These are phyloP conservation scores for Temnothorax ravouxi DNA, from an alignment of 2,888 invertebrate genomes.

Conservation along the genomic window DNA sequence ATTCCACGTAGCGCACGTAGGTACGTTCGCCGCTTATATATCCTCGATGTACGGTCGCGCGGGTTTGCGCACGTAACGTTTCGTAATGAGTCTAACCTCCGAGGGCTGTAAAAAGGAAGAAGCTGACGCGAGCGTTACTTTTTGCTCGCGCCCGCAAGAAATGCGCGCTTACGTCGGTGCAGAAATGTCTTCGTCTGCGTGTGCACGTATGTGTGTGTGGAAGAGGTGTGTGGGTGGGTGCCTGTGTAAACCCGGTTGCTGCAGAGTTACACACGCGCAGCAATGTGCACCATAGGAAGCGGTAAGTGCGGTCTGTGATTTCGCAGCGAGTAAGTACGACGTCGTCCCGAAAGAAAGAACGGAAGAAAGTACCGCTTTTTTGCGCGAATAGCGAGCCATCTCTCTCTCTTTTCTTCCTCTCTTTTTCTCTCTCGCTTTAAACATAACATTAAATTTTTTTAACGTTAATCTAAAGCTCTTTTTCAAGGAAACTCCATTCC, in stretches of 20 bases:
- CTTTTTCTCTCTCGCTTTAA: background rate
- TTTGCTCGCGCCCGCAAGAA: conserved; percentile 69
- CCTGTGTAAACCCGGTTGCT: conserved; percentile 5
- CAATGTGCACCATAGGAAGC: conserved; percentile 52
- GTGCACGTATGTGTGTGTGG: background rate
- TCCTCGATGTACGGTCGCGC: conserved; percentile 26
- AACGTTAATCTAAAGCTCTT: conserved; percentile 13
- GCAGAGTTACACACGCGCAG: conserved; percentile 26
- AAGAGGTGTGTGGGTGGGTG: background rate
- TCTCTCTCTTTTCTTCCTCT: background rate
- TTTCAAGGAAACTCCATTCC: background rate
- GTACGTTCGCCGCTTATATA: conserved; percentile 22
- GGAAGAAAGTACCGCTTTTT: conserved; percentile 55
- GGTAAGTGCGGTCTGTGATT: conserved; percentile 72
- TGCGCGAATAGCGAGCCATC: conserved; percentile 50
- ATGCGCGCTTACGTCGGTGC: conserved; percentile 38
- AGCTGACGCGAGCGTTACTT: conserved; percentile 71
- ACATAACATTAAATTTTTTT: conserved; percentile 10
- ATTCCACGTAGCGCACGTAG: conserved; percentile 31
- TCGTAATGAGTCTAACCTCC: conserved; percentile 74
- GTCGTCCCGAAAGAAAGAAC: conserved; percentile 61
- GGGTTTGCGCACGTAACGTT: conserved; percentile 72
- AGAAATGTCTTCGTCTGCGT: conserved; percentile 11
- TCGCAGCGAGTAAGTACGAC: conserved; percentile 69
- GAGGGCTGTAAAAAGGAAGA: conserved; percentile 71